Percentiles rank a stretch among this genome's conserved stretches.
phyloP scores from a whole-genome alignment of 2,797 vertebrate species.

The Taenioides sp. region DNA sequence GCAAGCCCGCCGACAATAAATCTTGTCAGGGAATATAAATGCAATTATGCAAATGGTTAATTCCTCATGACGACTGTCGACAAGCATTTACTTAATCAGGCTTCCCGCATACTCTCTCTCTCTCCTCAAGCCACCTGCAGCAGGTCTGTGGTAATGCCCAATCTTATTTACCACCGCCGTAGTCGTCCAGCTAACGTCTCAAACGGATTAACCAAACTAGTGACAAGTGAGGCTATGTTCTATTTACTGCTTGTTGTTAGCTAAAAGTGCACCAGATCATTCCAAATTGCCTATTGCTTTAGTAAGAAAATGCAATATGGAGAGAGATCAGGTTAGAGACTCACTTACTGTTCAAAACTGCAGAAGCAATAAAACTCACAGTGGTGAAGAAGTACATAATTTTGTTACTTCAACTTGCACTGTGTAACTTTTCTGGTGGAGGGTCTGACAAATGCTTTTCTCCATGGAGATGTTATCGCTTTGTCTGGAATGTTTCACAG shows the following conservation, averaged over 20 bases:
- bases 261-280: neutral
- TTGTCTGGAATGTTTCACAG: too few relatives aligned
- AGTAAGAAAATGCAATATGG: too few relatives aligned
- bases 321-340: too few relatives aligned
- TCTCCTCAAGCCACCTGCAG: neutral
- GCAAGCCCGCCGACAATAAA: constrained; percentile 1
- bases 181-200: neutral
- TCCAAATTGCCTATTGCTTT: neutral
- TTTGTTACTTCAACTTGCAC: too few relatives aligned
- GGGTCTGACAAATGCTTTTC: too few relatives aligned
- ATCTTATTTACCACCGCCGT: neutral
- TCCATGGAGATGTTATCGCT: too few relatives aligned
- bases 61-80: constrained; percentile 9
- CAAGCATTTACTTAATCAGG: constrained; percentile 8
- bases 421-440: too few relatives aligned
- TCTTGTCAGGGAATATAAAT: constrained; percentile 4
- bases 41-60: constrained; percentile 12
- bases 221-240: neutral
- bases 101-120: neutral
- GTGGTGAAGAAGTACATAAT: too few relatives aligned
- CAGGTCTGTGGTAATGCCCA: neutral
- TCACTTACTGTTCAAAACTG: too few relatives aligned
- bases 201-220: neutral
- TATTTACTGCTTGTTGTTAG: neutral
- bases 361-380: too few relatives aligned